Base-by-base conservation (phyloP, 2,113 vertebrate genomes). In the Thinocorus orbignyianus region DNA sequence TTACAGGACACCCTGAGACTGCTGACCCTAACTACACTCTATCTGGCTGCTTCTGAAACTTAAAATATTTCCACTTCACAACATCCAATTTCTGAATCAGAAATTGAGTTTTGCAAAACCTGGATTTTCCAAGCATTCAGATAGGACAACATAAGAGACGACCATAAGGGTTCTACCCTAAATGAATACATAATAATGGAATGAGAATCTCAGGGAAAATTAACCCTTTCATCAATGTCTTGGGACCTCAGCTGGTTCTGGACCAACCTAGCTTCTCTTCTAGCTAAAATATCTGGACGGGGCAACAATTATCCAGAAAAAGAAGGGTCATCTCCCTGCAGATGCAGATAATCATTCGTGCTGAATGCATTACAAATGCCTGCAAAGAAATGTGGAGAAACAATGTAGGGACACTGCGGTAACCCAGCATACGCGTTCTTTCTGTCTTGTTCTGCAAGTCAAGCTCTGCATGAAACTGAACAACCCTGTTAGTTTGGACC, bases 381-480 rank as follows among this genome's bases (percentile, higher is more conserved):
- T 1, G 1, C 37, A 33, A 44, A 76, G 20, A 35, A 68, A 49
- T 3, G 31, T n/a, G 52, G 18, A 26, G 28, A 28, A 49, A 3
- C 2, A 37, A 12, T 30, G 5, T 20, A 76, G 57, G 26, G 17
- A 23, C 31, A 6, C 31, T 51, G 5, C 12, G 24, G 20, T 17
- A 58, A 13, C 37, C 20, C 17, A 58, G 13, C 35, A 24, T 10
- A 66, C 14, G 10, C 9, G 18, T 41, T 80, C 20, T 69, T 19
- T 46, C 30, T 54, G 65, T 31, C 33, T n/a, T 41, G n/a, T 1
- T 64, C 39, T 58, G 41, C 7, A 37, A 51, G 41, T 17, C 46
- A 58, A 81, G 35, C 71, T 85, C 74, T 41, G n/a, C 4, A 23
- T 1, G 1, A n/a, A 31, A 12, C 4, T 0, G 10, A 18, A 17